phyloP scores from a whole-genome alignment of 2,113 vertebrate species.

The Corythornis cristatus region DNA sequence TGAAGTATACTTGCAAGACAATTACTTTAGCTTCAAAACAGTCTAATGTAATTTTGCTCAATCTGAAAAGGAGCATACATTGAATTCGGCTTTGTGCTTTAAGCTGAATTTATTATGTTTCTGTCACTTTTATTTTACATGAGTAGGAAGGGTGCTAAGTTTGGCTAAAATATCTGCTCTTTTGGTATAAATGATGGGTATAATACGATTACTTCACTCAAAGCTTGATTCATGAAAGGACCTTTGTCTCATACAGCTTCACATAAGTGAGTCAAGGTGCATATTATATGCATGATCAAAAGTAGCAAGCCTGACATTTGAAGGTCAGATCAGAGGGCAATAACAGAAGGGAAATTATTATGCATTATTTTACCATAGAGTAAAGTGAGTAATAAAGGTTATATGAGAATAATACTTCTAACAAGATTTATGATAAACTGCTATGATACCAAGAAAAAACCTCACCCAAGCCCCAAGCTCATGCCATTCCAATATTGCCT shows the following conservation, averaged over 20 bases:
- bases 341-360: constrained; percentile 49
- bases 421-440: constrained; percentile 18
- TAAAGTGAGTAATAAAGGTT: constrained; percentile 17
- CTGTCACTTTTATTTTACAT: constrained; percentile 28
- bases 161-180: neutral
- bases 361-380: constrained; percentile 43
- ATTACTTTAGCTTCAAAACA: neutral
- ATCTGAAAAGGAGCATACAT: neutral
- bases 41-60: neutral
- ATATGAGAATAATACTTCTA: constrained; percentile 3
- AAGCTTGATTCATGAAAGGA: constrained; percentile 34
- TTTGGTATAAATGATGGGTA: constrained; percentile 9
- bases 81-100: neutral
- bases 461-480: neutral
- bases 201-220: constrained; percentile 43
- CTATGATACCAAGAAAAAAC: neutral
- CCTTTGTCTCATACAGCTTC: constrained; percentile 39
- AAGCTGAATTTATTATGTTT: neutral
- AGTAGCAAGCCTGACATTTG: constrained; percentile 66
- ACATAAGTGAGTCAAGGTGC: constrained; percentile 35
- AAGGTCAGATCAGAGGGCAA: constrained; percentile 66
- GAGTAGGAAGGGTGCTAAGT: neutral
- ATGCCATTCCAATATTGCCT: neutral
- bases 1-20: neutral
- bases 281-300: constrained; percentile 55